These are phyloP conservation scores for Heliconius nattereri DNA, from an alignment of 1,140 invertebrate genomes.

Conservation along the genomic window DNA sequence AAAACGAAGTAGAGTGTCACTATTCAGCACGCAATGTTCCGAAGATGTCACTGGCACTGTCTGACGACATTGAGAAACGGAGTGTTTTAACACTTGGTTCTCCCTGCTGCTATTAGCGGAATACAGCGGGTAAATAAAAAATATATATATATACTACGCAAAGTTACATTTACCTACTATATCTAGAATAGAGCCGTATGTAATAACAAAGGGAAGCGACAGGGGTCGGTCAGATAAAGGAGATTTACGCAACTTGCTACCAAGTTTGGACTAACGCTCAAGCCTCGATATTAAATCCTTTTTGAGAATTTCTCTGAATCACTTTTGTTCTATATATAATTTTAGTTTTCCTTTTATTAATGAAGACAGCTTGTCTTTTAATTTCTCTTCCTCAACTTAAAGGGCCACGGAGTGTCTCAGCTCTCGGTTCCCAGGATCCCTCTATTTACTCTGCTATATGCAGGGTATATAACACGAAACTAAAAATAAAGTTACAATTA, in stretches of 20 bases:
- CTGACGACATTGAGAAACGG: neutral
- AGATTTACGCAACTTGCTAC: conserved; percentile 35
- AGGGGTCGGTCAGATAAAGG: conserved; percentile 38
- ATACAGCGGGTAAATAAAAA: no score
- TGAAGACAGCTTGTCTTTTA: no score
- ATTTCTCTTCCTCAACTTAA: no score
- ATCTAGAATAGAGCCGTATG: conserved; percentile 17
- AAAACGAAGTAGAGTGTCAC: no score
- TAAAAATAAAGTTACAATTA: neutral
- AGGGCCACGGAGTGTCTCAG: no score
- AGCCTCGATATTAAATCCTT: conserved; percentile 8
- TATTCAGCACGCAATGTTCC: neutral
- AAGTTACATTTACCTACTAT: neutral
- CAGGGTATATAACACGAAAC: neutral
- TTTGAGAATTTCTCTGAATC: neutral
- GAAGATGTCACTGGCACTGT: no score
- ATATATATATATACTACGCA: neutral
- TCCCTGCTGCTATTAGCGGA: no score
- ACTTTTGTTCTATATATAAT: neutral
- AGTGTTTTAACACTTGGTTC: no score
- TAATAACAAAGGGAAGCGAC: conserved; percentile 37
- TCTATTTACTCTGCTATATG: no score
- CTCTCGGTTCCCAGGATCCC: no score
- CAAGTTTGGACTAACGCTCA: neutral
- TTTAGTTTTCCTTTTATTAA: no score